Percentiles rank a stretch among this genome's conserved stretches.
Evolutionary conservation across 2,797 vertebrate species (phyloP).

Genomic region (Craterocephalus amniculus): DNA sequence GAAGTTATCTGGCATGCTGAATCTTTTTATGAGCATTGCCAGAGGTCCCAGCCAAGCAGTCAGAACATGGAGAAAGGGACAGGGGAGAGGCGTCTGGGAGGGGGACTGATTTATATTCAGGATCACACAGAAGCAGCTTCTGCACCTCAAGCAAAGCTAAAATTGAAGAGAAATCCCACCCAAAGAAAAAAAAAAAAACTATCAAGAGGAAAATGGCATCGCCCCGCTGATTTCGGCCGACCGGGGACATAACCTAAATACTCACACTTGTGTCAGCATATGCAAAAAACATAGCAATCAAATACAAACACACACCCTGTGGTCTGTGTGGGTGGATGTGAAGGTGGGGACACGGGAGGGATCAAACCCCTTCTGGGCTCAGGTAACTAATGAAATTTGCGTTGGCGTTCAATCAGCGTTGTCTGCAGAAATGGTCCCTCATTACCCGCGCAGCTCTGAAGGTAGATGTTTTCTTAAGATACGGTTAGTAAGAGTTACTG

Average conservation of each 20-base stretch:
- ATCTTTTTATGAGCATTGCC: constrained; percentile 69
- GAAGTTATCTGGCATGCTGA: constrained; percentile 72
- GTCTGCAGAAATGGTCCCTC: constrained; percentile 50
- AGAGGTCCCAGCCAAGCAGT: constrained; percentile 64
- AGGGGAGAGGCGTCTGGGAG: constrained; percentile 29
- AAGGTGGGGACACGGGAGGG: constrained; percentile 40
- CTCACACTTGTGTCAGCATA: constrained; percentile 20
- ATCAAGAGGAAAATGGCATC: constrained; percentile 26
- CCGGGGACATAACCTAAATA: constrained; percentile 31
- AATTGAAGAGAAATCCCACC: constrained; percentile 34
- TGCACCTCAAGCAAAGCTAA: constrained; percentile 65
- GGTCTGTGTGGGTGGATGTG: constrained; percentile 40
- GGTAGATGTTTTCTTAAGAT: constrained; percentile 3
- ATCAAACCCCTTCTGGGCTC: constrained; percentile 48
- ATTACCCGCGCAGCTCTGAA: not conserved
- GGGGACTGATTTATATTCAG: constrained; percentile 67
- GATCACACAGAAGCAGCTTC: constrained; percentile 55
- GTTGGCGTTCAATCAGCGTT: constrained; percentile 46
- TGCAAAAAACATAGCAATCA: constrained; percentile 38
- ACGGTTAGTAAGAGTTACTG: not conserved
- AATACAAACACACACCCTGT: constrained; percentile 49
- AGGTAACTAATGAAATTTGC: constrained; percentile 66
- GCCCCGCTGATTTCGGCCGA: constrained; percentile 31
- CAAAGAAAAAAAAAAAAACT: constrained; percentile 11
- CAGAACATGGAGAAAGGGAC: constrained; percentile 58